Percentiles rank a stretch among this genome's conserved stretches.
Conservation (phyloP, 2,113 vertebrate genomes). For the Callospermophilus lateralis region DNA sequence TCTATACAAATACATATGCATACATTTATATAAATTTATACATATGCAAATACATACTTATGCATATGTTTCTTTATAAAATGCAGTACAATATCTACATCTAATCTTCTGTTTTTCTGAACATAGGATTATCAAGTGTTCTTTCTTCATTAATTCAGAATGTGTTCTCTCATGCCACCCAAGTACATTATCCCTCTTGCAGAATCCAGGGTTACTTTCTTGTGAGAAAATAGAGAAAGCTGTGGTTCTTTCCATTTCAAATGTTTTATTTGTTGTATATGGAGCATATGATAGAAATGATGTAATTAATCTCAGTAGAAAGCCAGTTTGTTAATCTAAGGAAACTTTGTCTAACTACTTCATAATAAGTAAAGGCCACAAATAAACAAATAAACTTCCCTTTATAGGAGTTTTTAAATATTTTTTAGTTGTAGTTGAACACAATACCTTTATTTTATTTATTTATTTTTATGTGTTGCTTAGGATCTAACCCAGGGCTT, state of each 20-base stretch:
- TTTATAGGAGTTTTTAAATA: neutral
- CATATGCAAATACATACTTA: too few species aligned
- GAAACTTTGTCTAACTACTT: constrained; percentile 44
- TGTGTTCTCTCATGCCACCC: neutral
- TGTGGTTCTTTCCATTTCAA: constrained; percentile 49
- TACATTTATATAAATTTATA: neutral
- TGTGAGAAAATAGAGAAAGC: neutral
- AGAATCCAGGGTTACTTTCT: constrained; percentile 23
- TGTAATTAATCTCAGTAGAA: neutral
- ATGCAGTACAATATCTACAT: neutral
- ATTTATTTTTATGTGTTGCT: too few species aligned
- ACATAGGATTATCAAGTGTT: neutral
- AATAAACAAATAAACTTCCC: too few species aligned
- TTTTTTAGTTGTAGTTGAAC: too few species aligned
- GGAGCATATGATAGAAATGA: neutral
- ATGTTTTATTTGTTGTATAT: constrained; percentile 43
- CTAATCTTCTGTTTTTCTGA: neutral
- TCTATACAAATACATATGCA: too few species aligned
- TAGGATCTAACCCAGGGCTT: too few species aligned
- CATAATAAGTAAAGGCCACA: neutral
- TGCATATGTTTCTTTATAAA: neutral
- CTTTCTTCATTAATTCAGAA: neutral
- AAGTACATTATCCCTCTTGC: neutral
- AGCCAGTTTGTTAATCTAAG: constrained; percentile 35
- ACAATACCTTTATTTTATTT: too few species aligned